A percentile compares a stretch with the other conserved stretches of the same genome.
phyloP scores from a whole-genome alignment of 2,113 vertebrate species.

The Gallinago media region DNA sequence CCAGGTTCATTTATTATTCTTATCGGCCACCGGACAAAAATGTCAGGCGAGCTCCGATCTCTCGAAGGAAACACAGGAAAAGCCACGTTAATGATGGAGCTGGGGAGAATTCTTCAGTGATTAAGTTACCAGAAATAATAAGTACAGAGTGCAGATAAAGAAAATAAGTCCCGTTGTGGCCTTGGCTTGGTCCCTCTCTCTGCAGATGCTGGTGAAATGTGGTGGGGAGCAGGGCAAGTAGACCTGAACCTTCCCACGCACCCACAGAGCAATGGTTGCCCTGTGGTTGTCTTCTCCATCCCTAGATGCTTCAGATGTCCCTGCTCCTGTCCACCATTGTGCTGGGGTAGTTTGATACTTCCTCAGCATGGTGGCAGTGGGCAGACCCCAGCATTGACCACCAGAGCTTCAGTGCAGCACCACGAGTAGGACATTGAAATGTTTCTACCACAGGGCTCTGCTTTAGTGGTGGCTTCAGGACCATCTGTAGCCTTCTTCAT shows the following conservation, averaged over 20 bases:
- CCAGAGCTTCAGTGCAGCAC: neutral
- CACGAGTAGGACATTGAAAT: neutral
- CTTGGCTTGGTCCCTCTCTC: neutral
- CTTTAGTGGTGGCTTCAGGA: neutral
- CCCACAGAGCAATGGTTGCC: accelerated
- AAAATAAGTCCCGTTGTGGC: neutral
- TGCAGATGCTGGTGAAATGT: neutral
- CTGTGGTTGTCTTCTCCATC: neutral
- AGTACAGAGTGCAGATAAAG: neutral
- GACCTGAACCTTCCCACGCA: neutral
- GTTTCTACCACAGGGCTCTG: neutral
- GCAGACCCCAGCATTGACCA: neutral
- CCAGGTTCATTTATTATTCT: constrained; percentile 37
- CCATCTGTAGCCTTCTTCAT: neutral
- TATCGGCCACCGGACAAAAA: constrained; percentile 47
- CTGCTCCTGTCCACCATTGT: neutral
- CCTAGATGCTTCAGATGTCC: neutral
- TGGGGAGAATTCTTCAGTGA: constrained; percentile 43
- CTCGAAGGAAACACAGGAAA: constrained; percentile 54
- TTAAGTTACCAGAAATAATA: constrained; percentile 51
- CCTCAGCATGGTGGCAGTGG: neutral
- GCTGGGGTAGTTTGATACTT: neutral
- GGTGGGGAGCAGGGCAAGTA: neutral
- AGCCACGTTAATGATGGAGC: neutral
- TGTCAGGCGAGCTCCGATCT: constrained; percentile 33